Percentiles rank a stretch among this genome's conserved stretches.
Evolutionary conservation across 2,888 invertebrate genomes (phyloP).

Genomic region (Leucania comma): DNA sequence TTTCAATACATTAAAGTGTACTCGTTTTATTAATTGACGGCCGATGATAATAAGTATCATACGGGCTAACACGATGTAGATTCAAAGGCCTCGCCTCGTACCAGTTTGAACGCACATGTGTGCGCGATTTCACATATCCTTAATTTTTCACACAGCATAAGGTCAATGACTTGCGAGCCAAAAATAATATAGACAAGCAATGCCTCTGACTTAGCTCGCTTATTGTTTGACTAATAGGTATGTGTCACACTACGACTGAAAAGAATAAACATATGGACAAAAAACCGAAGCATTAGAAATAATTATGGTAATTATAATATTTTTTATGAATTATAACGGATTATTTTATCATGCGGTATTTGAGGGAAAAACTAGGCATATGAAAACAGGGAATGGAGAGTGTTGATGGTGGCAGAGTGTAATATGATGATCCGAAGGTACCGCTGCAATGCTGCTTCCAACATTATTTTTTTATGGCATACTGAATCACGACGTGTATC

Average conservation of each 20-base stretch:
- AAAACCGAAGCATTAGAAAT: not conserved
- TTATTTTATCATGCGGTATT: not conserved
- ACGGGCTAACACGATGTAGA: conserved; percentile 40
- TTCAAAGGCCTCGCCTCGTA: conserved; percentile 41
- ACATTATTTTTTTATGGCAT: not conserved
- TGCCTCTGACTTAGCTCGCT: conserved; percentile 4
- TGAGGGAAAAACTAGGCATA: not conserved
- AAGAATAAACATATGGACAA: not conserved
- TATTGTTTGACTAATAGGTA: conserved; percentile 2
- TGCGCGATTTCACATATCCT: conserved; percentile 44
- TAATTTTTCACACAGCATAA: conserved; percentile 36
- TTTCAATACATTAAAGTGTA: conserved; percentile 7
- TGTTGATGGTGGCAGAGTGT: not conserved
- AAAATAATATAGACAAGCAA: conserved; percentile 24
- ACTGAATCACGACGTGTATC: not conserved
- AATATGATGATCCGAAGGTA: not conserved
- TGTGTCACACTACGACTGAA: not conserved
- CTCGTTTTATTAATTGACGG: conserved; percentile 22
- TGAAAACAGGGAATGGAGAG: not conserved
- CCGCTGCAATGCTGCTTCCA: not conserved
- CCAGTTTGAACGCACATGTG: conserved; percentile 35
- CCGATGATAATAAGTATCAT: conserved; percentile 16
- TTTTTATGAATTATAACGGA: not conserved
- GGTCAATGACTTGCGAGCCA: conserved; percentile 40
- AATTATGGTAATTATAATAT: not conserved